phyloP scores from a whole-genome alignment of 2,113 vertebrate genomes.

The Heloderma charlesbogerti region DNA sequence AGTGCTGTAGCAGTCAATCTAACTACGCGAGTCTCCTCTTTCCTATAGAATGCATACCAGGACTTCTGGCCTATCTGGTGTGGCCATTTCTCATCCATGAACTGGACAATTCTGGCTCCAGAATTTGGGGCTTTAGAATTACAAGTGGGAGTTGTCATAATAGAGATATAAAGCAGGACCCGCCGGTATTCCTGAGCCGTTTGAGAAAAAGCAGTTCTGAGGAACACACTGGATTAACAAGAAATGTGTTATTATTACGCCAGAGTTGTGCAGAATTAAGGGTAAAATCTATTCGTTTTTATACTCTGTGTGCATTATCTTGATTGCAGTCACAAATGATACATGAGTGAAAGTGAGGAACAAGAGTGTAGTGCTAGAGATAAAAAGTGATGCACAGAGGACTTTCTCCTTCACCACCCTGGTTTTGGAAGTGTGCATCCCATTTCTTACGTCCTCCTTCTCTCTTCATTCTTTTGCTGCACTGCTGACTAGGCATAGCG shows the following conservation, averaged over 20 bases:
- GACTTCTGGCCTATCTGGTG: too few species aligned
- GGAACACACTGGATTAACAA: not conserved
- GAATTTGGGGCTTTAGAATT: not conserved
- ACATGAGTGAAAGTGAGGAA: not conserved
- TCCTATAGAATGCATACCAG: not conserved
- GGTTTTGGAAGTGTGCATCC: not conserved
- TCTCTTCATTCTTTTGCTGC: not conserved
- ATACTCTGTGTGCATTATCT: not conserved
- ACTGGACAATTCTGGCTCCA: not conserved
- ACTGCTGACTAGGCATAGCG: not conserved
- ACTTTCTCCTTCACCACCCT: not conserved
- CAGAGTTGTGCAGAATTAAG: not conserved
- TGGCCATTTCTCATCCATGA: too few species aligned
- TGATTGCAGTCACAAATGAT: not conserved
- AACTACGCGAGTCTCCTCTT: not conserved
- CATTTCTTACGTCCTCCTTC: not conserved
- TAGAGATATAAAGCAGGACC: not conserved
- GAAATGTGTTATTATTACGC: not conserved
- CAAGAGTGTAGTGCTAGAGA: not conserved
- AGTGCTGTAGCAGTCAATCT: too few species aligned
- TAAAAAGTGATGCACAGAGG: not conserved
- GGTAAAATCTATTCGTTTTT: not conserved
- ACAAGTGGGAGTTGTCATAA: not conserved
- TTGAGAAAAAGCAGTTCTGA: not conserved
- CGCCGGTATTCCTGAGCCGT: not conserved